Percentiles rank a stretch among this genome's conserved stretches.
Conservation (phyloP, 2,888 invertebrate genomes). For the Coleophora deauratella region DNA sequence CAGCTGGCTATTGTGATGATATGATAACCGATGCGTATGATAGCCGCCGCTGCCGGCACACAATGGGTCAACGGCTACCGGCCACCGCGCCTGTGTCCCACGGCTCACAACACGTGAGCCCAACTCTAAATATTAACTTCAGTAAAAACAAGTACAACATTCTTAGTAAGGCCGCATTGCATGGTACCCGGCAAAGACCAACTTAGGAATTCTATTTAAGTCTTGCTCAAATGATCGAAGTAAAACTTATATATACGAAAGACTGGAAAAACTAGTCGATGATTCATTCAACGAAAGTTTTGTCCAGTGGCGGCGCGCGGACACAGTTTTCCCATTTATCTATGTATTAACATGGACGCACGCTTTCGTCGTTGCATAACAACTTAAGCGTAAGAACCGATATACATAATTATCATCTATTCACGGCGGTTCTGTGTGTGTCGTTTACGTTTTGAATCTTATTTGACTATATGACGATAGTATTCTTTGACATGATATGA, state of each 20-base stretch:
- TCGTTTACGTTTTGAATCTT: no score
- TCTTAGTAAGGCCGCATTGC: not conserved
- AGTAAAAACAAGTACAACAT: no score
- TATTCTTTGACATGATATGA: no score
- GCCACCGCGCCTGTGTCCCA: no score
- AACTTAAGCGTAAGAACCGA: not conserved
- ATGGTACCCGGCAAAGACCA: not conserved
- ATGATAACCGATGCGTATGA: no score
- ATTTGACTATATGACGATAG: no score
- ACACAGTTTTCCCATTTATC: constrained; percentile 1
- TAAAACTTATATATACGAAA: constrained; percentile 3
- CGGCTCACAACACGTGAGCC: no score
- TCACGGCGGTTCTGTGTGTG: no score
- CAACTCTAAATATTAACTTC: no score
- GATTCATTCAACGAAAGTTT: constrained; percentile 12
- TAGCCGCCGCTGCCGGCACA: not conserved
- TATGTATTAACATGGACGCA: not conserved
- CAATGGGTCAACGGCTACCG: not conserved
- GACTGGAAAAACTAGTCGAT: constrained; percentile 12
- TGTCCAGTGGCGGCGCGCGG: not conserved
- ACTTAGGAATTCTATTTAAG: not conserved
- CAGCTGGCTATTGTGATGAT: not conserved
- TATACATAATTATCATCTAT: not conserved
- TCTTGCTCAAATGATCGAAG: not conserved
- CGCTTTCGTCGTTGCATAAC: constrained; percentile 1